These are phyloP conservation scores for Sicus ferrugineus DNA, from an alignment of 2,888 invertebrate genomes.

Conservation along the genomic window DNA sequence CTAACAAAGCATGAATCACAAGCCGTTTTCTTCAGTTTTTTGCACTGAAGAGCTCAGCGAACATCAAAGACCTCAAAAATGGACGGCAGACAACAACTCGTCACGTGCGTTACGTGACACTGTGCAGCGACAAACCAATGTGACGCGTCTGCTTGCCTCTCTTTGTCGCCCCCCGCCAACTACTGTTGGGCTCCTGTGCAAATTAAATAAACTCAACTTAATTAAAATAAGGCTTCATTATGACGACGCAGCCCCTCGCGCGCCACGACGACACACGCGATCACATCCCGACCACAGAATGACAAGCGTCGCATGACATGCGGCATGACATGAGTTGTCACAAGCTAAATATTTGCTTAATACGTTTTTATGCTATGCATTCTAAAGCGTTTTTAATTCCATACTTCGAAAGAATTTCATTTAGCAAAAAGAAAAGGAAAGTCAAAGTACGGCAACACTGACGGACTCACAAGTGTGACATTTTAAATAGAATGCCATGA, in stretches of 20 bases:
- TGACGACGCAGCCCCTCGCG: neutral
- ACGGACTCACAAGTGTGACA: neutral
- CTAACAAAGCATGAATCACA: too few relatives aligned
- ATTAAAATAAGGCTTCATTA: slow-evolving; percentile 31
- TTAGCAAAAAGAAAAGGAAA: neutral
- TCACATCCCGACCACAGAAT: neutral
- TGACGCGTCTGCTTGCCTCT: neutral
- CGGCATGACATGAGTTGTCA: slow-evolving; percentile 28
- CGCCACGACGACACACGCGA: neutral
- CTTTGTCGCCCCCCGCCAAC: neutral
- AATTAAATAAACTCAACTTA: slow-evolving; percentile 26
- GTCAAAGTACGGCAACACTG: neutral
- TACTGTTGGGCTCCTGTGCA: neutral
- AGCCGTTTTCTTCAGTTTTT: too few relatives aligned
- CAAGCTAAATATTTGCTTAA: slow-evolving; percentile 23
- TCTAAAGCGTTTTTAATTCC: slow-evolving; percentile 22
- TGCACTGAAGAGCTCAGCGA: too few relatives aligned
- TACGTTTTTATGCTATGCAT: slow-evolving; percentile 1
- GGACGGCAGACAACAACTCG: neutral
- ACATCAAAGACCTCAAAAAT: neutral
- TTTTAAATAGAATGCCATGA: neutral
- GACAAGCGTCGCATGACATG: slow-evolving; percentile 18
- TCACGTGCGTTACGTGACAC: slow-evolving; percentile 21
- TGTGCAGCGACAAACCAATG: slow-evolving; percentile 9
- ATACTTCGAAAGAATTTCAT: neutral